A percentile compares a stretch with the other conserved stretches of the same genome.
phyloP scores from a whole-genome alignment of 2,797 vertebrate genomes.

The Gobio occitaniae region DNA sequence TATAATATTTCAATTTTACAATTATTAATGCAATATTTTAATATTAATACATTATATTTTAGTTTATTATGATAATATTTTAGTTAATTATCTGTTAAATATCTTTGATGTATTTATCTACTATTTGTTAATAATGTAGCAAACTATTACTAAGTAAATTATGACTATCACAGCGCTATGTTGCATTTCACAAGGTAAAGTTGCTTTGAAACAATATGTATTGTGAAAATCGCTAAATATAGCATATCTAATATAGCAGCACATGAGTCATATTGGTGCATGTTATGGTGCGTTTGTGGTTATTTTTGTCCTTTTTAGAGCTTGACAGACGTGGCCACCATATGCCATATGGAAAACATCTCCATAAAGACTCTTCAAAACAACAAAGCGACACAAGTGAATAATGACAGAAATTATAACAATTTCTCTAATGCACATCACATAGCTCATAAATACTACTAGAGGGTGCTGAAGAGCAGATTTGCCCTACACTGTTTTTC shows the following conservation, averaged over 20 bases:
- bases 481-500: neutral
- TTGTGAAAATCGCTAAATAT: neutral
- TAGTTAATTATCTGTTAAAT: neutral
- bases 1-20: neutral
- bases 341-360: neutral
- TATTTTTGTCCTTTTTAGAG: neutral
- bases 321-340: neutral
- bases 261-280: neutral
- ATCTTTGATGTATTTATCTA: neutral
- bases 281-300: neutral
- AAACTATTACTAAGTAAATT: neutral
- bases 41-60: neutral
- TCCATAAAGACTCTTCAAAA: neutral
- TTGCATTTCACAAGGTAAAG: neutral
- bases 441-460: neutral
- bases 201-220: neutral
- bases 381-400: neutral
- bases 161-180: neutral
- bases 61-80: neutral
- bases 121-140: neutral
- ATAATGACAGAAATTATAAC: neutral
- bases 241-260: too few relatives aligned
- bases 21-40: neutral
- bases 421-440: neutral
- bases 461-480: slow-evolving; percentile 20